Base-by-base conservation (phyloP, 2,888 invertebrate species). In the Periphyllus acericola region DNA sequence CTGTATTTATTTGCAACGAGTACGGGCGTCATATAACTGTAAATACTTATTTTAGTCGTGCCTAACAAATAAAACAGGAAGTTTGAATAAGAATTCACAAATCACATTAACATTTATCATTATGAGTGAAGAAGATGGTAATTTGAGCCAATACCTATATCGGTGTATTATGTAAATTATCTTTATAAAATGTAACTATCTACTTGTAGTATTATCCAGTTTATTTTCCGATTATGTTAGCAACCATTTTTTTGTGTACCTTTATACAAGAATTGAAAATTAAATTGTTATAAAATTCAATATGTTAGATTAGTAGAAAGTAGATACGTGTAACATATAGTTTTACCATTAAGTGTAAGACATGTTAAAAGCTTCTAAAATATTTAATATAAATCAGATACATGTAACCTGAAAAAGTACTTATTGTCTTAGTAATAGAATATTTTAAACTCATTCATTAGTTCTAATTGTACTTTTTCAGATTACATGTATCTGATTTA, bases 61-160 rank as follows among this genome's bases (percentile, higher is more conserved):
- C 34, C 9, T 6, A 29, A 85, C 19, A 79, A 79, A 66, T 71
- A 85, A 79, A 85, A 85, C 84, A 85, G 78, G 78, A 78, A 78
- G 76, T 78, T 68, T 68, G 46, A 76, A 85, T 29, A 68, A 83
- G 17, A 83, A 75, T 60, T 75, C 29, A 36, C n/a, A 83, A 60
- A n/a, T n/a, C n/a, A n/a, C n/a, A n/a, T n/a, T 40, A 60, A 75
- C 36, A 72, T 52, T 32, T 78, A 55, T 29, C 8, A 32, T 78
- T 19, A 78, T 78, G 55, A 55, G 19, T 76, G 29, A 21, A 40
- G 0, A 74, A n/a, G 32, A 6, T 8, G 3, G 34, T 25, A 74
- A 29, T 46, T 19, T 0, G n/a, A 5, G 9, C 6, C 9, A n/a
- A 29, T 75, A 46, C 4, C 3, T 14, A 11, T 25, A 75, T 75